phyloP scores from a whole-genome alignment of 1,140 invertebrate species.

The Dufourea novaeangliae region DNA sequence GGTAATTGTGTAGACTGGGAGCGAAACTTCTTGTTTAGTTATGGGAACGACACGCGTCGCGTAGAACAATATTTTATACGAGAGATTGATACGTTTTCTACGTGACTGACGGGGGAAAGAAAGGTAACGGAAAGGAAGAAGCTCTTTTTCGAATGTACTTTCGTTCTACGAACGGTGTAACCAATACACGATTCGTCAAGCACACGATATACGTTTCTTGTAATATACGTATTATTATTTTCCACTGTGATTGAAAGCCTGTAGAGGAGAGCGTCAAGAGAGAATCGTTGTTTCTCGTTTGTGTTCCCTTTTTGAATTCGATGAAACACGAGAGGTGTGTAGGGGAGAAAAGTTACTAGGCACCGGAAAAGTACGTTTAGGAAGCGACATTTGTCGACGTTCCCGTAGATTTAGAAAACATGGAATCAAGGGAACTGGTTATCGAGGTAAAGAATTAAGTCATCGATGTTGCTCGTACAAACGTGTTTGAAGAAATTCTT shows the following conservation, averaged over 20 bases:
- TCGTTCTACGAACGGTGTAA: conserved; percentile 24
- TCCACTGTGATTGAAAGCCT: conserved; percentile 37
- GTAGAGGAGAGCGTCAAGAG: not conserved
- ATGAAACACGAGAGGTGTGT: conserved; percentile 35
- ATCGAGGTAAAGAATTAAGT: conserved; percentile 73
- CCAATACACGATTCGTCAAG: conserved; percentile 19
- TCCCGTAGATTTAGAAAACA: not conserved
- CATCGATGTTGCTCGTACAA: conserved; percentile 79
- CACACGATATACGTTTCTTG: conserved; percentile 4
- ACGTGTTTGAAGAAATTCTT: conserved; percentile 71
- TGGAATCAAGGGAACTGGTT: conserved; percentile 49
- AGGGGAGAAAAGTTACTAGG: conserved; percentile 71
- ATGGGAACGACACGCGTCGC: conserved; percentile 18
- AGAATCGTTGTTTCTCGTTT: conserved; percentile 5
- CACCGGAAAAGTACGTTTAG: conserved; percentile 53
- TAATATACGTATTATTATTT: conserved; percentile 33
- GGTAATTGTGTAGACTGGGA: conserved; percentile 2
- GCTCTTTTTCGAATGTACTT: conserved; percentile 17
- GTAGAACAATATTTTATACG: conserved; percentile 50
- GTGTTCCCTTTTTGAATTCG: conserved; percentile 18
- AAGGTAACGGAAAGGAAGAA: not conserved
- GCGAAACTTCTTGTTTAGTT: conserved; percentile 21
- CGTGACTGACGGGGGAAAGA: not conserved
- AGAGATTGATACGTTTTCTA: conserved; percentile 44
- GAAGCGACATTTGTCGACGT: not conserved